Conservation (phyloP, 2,113 vertebrate genomes). For the Clarias batrachus region DNA sequence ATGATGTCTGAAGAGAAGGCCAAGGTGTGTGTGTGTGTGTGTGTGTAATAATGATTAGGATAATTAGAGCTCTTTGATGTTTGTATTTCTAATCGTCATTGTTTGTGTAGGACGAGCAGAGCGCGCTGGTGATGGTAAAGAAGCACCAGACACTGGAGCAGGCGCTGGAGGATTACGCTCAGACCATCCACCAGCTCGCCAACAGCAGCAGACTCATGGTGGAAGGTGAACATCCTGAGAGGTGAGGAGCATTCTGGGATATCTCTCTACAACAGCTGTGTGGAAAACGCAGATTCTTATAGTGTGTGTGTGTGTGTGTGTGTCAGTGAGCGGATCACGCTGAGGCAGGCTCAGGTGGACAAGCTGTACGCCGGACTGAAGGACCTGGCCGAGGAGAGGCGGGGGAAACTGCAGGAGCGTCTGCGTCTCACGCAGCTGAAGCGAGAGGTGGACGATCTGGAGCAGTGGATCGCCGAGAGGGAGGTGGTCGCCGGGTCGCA, state of each 20-base stretch:
- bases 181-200: slow-evolving; percentile 85
- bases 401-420: slow-evolving; percentile 83
- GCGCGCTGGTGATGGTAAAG: slow-evolving; percentile 89
- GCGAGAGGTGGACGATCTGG: slow-evolving; percentile 89
- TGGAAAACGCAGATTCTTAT: not conserved
- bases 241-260: slow-evolving; percentile 65
- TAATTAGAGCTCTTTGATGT: slow-evolving; percentile 73
- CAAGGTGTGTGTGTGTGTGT: slow-evolving; percentile 72
- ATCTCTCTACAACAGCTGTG: not conserved
- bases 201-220: slow-evolving; percentile 87
- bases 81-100: not conserved
- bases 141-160: slow-evolving; percentile 88
- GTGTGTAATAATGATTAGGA: not conserved
- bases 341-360: slow-evolving; percentile 89
- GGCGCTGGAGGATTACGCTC: slow-evolving; percentile 86
- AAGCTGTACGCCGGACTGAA: slow-evolving; percentile 86
- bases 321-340: slow-evolving; percentile 78
- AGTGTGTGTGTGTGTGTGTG: not conserved
- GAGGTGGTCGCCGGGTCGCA: slow-evolving; percentile 93
- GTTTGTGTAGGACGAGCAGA: slow-evolving; percentile 70
- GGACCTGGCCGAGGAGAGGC: slow-evolving; percentile 86
- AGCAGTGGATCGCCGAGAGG: slow-evolving; percentile 93
- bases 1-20: slow-evolving; percentile 96
- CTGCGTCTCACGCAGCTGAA: slow-evolving; percentile 88
- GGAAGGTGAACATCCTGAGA: slow-evolving; percentile 85